These are phyloP conservation scores for Callithrix jacchus DNA, from an alignment of 2,113 vertebrate genomes.

Conservation along the genomic window DNA sequence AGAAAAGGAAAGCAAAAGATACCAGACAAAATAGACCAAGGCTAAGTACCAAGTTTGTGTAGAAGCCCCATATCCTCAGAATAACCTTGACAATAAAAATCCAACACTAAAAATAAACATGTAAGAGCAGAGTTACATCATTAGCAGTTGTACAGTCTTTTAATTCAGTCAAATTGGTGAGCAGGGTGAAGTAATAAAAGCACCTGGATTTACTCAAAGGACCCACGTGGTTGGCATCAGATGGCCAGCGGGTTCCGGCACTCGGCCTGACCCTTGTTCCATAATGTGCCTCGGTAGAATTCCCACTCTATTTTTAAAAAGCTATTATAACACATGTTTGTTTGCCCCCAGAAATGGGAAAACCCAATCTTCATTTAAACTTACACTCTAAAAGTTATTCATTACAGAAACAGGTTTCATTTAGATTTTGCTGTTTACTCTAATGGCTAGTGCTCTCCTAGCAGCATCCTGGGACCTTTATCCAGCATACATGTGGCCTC, in stretches of 20 bases:
- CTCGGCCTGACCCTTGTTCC: not conserved
- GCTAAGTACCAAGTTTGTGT: not conserved
- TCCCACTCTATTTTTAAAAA: constrained; percentile 3
- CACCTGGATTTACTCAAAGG: not conserved
- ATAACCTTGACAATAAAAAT: constrained; percentile 55
- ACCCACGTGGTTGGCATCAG: rapidly evolving
- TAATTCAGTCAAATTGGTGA: not conserved
- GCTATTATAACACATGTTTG: not conserved
- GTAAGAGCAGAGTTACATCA: not conserved
- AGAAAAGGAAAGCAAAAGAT: not conserved
- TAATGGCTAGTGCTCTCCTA: not conserved
- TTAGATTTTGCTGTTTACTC: not conserved
- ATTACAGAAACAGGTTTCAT: not conserved
- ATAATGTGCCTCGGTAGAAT: not conserved
- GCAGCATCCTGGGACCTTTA: not conserved
- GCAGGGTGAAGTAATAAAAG: not conserved
- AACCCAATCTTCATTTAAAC: not conserved
- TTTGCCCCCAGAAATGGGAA: not conserved
- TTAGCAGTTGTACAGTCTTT: not conserved
- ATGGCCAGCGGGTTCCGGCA: rapidly evolving
- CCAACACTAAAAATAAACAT: not conserved
- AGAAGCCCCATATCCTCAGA: not conserved
- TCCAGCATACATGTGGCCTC: not conserved
- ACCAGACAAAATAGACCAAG: not conserved
- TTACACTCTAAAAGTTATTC: not conserved